These are phyloP conservation scores for Lepidocyrtinus sp. DNA, from an alignment of 2,888 invertebrate species.

Conservation along the genomic window DNA sequence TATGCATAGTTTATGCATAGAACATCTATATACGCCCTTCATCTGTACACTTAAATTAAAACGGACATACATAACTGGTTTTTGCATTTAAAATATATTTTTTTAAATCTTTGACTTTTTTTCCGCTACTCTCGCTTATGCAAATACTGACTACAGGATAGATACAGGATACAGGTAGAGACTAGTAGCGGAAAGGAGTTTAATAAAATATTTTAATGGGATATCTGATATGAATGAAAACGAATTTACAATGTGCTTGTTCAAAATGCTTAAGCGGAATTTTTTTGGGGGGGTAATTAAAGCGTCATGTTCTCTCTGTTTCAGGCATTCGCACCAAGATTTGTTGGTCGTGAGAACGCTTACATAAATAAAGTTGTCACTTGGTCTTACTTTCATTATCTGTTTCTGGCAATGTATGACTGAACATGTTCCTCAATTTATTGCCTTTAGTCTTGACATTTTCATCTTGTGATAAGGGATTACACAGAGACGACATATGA, in stretches of 20 bases:
- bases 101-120: neutral
- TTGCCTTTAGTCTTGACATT: no score
- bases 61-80: conserved; percentile 43
- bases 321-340: neutral
- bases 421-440: neutral
- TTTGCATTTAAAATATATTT: conserved; percentile 21
- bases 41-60: conserved; percentile 6
- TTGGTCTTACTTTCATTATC: conserved; percentile 29
- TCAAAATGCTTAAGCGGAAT: conserved; percentile 2
- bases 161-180: no score
- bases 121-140: neutral
- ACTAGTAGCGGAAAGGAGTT: neutral
- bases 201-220: neutral
- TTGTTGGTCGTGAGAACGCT: neutral
- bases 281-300: neutral
- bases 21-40: neutral
- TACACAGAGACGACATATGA: no score
- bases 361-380: conserved; percentile 48
- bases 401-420: neutral
- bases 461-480: no score
- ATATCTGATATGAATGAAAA: conserved; percentile 8
- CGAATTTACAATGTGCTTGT: conserved; percentile 5
- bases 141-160: no score
- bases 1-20: neutral
- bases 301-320: no score